phyloP scores from a whole-genome alignment of 2,113 vertebrate species.

The Cariama cristata region DNA sequence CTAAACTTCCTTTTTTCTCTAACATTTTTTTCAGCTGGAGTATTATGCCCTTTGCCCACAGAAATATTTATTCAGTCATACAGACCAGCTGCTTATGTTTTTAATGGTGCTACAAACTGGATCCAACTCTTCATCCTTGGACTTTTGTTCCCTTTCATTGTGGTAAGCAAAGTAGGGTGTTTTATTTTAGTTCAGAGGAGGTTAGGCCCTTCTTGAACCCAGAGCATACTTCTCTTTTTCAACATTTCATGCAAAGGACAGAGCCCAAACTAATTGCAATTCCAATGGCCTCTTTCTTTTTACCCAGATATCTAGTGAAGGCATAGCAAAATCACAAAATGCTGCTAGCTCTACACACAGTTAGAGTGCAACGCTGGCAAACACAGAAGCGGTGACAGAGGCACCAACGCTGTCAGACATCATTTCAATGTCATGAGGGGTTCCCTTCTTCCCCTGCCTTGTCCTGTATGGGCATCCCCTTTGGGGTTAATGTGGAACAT shows the following conservation, averaged over 20 bases:
- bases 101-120: slow-evolving; percentile 79
- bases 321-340: not conserved
- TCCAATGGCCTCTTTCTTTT: not conserved
- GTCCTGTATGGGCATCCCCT: not conserved
- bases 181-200: not conserved
- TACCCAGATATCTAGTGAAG: not conserved
- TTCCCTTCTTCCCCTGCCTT: not conserved
- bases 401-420: not conserved
- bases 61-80: slow-evolving; percentile 83
- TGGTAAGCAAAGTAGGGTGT: slow-evolving; percentile 70
- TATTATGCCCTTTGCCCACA: slow-evolving; percentile 70
- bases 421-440: not conserved
- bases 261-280: not conserved
- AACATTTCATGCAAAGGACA: not conserved
- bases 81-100: slow-evolving; percentile 77
- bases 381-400: not conserved
- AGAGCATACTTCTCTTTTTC: not conserved
- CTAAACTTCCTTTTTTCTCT: not conserved
- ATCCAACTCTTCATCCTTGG: slow-evolving; percentile 78
- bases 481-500: not conserved
- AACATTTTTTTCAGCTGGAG: slow-evolving; percentile 69
- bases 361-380: not conserved
- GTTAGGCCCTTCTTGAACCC: not conserved
- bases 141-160: slow-evolving; percentile 82
- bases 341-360: not conserved